phyloP scores from a whole-genome alignment of 2,113 vertebrate genomes.

The Elachura formosa region DNA sequence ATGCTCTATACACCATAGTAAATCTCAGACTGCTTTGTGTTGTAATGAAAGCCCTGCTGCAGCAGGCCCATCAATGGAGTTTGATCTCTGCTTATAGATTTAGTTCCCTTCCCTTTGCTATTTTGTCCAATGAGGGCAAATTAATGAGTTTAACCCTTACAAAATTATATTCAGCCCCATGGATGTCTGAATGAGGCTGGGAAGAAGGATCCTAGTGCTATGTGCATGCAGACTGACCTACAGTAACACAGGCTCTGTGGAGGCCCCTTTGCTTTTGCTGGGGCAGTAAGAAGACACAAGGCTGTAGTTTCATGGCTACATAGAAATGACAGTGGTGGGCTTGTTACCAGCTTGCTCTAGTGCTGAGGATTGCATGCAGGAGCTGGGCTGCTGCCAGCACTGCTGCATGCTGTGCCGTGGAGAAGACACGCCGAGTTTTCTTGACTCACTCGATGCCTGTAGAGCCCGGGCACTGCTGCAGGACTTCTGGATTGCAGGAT shows the following conservation, averaged over 20 bases:
- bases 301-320: rapidly evolving
- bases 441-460: not conserved
- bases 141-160: not conserved
- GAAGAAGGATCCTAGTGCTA: not conserved
- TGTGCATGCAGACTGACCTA: not conserved
- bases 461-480: not conserved
- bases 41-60: not conserved
- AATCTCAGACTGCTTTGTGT: not conserved
- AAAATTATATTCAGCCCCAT: not conserved
- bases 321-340: not conserved
- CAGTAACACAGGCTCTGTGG: not conserved
- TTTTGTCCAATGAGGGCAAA: not conserved
- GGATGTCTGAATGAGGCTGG: not conserved
- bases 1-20: not conserved
- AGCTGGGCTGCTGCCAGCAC: not conserved
- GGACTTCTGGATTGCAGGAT: not conserved
- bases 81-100: not conserved
- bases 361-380: not conserved
- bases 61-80: not conserved
- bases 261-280: not conserved
- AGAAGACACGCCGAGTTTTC: rapidly evolving
- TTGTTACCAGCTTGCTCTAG: not conserved
- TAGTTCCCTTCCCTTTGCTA: not conserved
- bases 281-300: not conserved
- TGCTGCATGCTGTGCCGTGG: rapidly evolving